phyloP scores from a whole-genome alignment of 2,888 invertebrate genomes.

The Pseudococcus longispinus region DNA sequence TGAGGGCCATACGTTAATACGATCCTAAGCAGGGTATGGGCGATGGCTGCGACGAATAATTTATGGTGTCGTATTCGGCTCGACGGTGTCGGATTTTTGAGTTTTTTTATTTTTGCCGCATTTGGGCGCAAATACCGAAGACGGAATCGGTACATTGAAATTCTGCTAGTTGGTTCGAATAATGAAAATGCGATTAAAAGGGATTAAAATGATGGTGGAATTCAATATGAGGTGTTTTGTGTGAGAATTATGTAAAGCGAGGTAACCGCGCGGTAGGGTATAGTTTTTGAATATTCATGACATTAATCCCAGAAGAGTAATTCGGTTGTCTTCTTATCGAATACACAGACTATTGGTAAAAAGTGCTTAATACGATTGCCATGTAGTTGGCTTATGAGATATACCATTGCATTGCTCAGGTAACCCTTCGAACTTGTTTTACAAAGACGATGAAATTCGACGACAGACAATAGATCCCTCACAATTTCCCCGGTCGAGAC shows the following conservation, averaged over 20 bases:
- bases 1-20: background rate
- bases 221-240: constrained; percentile 56
- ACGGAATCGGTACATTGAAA: constrained; percentile 38
- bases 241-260: constrained; percentile 49
- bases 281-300: constrained; percentile 56
- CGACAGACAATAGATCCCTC: background rate
- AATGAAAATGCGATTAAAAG: constrained; percentile 56
- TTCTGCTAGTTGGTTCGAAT: constrained; percentile 50
- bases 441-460: background rate
- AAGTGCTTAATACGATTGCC: constrained; percentile 16
- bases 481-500: background rate
- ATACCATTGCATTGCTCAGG: background rate
- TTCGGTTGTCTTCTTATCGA: constrained; percentile 49
- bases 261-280: background rate
- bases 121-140: constrained; percentile 29
- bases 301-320: constrained; percentile 52
- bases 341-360: constrained; percentile 27
- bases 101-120: background rate
- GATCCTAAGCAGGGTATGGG: background rate
- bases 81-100: constrained; percentile 5
- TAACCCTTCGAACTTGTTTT: background rate
- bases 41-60: background rate
- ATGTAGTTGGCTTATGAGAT: constrained; percentile 19
- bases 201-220: constrained; percentile 54
- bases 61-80: constrained; percentile 12